Evolutionary conservation across 2,113 vertebrate genomes (phyloP), one percentile per base, ranked within the genome.

Genomic region (Xiphias gladius): DNA sequence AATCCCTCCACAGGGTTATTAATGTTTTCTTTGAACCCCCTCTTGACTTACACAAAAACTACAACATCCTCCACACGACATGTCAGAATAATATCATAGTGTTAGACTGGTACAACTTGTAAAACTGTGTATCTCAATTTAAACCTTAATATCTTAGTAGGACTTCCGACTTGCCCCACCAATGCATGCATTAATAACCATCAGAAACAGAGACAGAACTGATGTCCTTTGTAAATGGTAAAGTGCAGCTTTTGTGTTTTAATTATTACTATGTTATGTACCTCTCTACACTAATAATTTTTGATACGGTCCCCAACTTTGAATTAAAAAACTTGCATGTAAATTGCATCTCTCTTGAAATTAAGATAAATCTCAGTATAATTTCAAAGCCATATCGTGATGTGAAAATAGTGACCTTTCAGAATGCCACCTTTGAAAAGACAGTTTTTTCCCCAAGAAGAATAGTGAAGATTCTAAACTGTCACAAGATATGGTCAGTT

Each of bases 401-500:
- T 17, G 9, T 62, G 32, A 79, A 81, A 70, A 48, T 32, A 57
- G 26, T 7, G 1, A 54, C 52, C 80, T 72, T 74, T 37, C 26
- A 16, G 32, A 55, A 50, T 73, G 69, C 30, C 7, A 28, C 50
- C 50, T 50, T 20, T 57, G 20, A 74, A 46, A 80, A 78, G 73
- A 87, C 52, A 76, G 74, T 86, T 64, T 73, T 82, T 89, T 86
- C 76, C 61, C 52, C 28, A 68, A 52, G 66, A 78, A 76, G 66
- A 84, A 89, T 17, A 57, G 55, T 79, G 46, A 82, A 24, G 43
- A 76, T 70, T 76, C 16, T 0, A 39, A 69, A n/a, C 41, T 20
- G 63, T 75, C 74, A 76, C 57, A 66, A 55, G 14, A 59, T 32
- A 4, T 9, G 20, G 37, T 50, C 76, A 68, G 58, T 77, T 63